Conservation (phyloP, 2,113 vertebrate species). For the Isichthys henryi region DNA sequence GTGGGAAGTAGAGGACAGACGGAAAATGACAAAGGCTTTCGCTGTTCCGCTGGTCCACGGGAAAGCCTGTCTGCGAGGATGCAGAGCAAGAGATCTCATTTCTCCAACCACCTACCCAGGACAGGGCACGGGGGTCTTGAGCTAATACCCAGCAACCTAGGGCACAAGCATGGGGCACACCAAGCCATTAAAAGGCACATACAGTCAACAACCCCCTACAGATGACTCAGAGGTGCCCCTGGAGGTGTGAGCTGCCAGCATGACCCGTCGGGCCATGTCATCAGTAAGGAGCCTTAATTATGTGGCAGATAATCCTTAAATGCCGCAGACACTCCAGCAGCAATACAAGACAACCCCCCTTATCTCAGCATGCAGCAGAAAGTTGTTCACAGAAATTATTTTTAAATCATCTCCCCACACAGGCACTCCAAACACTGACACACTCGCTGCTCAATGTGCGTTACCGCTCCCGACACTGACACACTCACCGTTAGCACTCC, state of each 20-base stretch:
- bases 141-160: not conserved
- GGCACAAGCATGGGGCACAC: not conserved
- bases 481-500: too few relatives aligned
- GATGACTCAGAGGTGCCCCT: not conserved
- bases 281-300: not conserved
- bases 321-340: not conserved
- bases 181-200: not conserved
- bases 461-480: too few relatives aligned
- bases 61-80: not conserved
- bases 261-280: not conserved
- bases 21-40: not conserved
- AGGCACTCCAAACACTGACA: not conserved
- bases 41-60: not conserved
- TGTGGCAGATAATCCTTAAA: constrained; percentile 10
- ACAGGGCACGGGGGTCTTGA: not conserved
- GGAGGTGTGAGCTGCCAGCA: not conserved
- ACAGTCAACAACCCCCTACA: not conserved
- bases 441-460: not conserved
- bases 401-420: constrained; percentile 15
- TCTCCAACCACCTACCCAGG: not conserved
- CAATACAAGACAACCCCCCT: constrained; percentile 10
- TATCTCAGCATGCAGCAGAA: constrained; percentile 17
- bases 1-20: not conserved
- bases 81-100: not conserved
- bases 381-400: constrained; percentile 24